Percentiles rank a stretch among this genome's conserved stretches.
Conservation (phyloP, 1,140 invertebrate genomes). For the Macrobrachium rosenbergii region DNA sequence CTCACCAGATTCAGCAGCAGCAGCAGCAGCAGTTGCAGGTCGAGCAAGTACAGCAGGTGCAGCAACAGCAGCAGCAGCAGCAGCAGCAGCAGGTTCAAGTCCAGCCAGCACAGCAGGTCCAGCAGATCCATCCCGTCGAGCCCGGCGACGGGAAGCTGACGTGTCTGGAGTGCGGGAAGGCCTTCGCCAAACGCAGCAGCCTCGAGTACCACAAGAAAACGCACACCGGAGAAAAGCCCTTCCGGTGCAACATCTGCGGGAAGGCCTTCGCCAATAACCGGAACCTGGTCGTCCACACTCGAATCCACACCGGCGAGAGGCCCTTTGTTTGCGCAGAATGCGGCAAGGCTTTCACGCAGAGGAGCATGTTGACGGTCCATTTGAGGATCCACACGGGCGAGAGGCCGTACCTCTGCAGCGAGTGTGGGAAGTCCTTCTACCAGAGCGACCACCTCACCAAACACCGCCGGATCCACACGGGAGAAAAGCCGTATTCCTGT, state of each 20-base stretch:
- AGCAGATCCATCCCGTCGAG: conserved; percentile 30
- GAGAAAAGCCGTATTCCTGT: conserved; percentile 55
- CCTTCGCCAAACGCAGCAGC: conserved; percentile 60
- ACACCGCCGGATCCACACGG: conserved; percentile 68
- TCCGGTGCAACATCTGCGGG: conserved; percentile 69
- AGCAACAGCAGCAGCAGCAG: conserved; percentile 15
- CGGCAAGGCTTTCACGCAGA: conserved; percentile 74
- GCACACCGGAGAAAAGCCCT: conserved; percentile 71
- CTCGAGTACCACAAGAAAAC: conserved; percentile 72
- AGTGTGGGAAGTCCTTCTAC: conserved; percentile 58
- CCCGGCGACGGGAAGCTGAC: conserved; percentile 35
- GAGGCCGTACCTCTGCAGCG: conserved; percentile 82
- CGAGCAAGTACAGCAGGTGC: conserved; percentile 42
- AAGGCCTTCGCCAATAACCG: conserved; percentile 71
- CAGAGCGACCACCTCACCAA: conserved; percentile 56
- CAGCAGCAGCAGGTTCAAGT: conserved; percentile 15
- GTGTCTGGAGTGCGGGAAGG: conserved; percentile 69
- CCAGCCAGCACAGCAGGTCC: conserved; percentile 41
- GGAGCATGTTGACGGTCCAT: conserved; percentile 81
- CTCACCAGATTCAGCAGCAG: conserved; percentile 37
- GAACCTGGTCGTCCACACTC: conserved; percentile 75
- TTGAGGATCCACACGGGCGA: conserved; percentile 89
- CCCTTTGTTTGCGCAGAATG: conserved; percentile 69
- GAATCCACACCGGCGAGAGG: conserved; percentile 74
- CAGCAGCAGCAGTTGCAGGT: conserved; percentile 37